phyloP scores from a whole-genome alignment of 2,797 vertebrate genomes.

The Pseudocheirus occidentalis region DNA sequence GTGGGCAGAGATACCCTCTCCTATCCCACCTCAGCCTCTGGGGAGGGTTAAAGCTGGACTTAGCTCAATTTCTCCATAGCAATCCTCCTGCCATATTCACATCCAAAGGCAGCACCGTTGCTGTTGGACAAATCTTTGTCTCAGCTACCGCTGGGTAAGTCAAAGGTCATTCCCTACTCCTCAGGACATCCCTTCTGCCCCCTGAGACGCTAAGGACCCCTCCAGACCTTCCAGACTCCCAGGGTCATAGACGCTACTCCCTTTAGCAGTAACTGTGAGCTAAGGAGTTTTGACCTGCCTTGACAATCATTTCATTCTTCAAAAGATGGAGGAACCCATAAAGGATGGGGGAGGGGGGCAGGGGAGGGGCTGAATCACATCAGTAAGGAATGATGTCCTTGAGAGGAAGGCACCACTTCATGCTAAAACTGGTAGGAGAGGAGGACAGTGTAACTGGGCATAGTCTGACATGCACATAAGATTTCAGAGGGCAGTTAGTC shows the following conservation, averaged over 20 bases:
- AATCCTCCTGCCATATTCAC: rapidly evolving
- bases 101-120: not conserved
- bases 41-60: not conserved
- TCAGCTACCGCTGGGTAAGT: not conserved
- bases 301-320: not conserved
- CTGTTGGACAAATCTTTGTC: not conserved
- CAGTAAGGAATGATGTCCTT: not conserved
- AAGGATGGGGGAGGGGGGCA: too few relatives aligned
- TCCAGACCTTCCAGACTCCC: not conserved
- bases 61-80: not conserved
- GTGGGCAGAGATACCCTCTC: not conserved
- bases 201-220: not conserved
- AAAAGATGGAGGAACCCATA: not conserved
- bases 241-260: not conserved
- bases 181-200: too few relatives aligned
- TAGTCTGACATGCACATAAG: not conserved
- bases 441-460: not conserved
- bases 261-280: not conserved
- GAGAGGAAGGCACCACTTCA: not conserved
- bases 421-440: not conserved
- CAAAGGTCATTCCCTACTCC: not conserved
- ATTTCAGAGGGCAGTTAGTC: not conserved
- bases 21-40: not conserved
- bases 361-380: not conserved
- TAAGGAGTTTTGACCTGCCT: not conserved